Evolutionary conservation across 2,888 invertebrate species (phyloP), one percentile per base, ranked within the genome.

Genomic region (Slavum lentiscoides): DNA sequence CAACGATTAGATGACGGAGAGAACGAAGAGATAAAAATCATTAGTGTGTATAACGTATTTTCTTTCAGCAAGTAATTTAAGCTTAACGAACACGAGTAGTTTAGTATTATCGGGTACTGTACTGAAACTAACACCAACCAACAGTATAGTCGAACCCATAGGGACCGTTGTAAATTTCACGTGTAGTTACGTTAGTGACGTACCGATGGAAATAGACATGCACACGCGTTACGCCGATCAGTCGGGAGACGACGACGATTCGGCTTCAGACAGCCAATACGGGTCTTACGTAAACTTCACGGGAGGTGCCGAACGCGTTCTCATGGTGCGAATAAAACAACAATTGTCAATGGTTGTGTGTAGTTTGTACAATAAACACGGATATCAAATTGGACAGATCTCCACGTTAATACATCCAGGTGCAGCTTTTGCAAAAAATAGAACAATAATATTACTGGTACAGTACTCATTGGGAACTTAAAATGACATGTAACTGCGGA

Each of bases 361-460:
- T 84, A 83, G 85, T 80, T 84, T 87, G 72, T 84, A 83, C 82
- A 86, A 86, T 83, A 84, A 83, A 67, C 84, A 86, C 68, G 84
- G 85, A 53, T 84, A 84, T 58, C 82, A 84, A 64, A 84, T 87
- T 64, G 87, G 86, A 82, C 84, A 85, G 83, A 84, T 87, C 72
- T 85, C 85, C 73, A 84, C 87, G 62, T 84, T 85, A 83, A 84
- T 88, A 75, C 83, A 84, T 83, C 85, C 87, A 86, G 87, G 87
- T 87, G 85, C 49, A 49, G 1, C 85, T 66, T 53, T 66, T 59
- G 55, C 37, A 72, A 61, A 75, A 64, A 39, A 19, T 3, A 64
- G 49, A 66, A 21, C n/a, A 66, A 53, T 53, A 66, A 37, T 30
- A 30, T 55, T 58, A 70, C 6, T 13, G 37, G 58, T 58, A 21